Conservation (phyloP, 2,797 vertebrate genomes). For the Margarornis squamiger region DNA sequence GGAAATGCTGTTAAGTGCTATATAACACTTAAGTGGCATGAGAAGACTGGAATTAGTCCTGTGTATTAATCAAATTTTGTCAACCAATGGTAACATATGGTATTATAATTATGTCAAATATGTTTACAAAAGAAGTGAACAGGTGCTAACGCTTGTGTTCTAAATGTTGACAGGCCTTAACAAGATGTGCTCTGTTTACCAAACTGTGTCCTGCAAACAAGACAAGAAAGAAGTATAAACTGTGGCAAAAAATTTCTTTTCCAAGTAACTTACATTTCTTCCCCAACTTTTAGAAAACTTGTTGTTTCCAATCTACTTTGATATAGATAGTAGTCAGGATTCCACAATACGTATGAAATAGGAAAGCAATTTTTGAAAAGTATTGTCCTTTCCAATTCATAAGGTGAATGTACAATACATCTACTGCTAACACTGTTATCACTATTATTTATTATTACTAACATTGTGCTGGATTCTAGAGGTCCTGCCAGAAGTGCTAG, state of each 20-base stretch:
- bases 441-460: not conserved
- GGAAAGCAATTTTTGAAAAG: not conserved
- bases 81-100: slow-evolving; percentile 27
- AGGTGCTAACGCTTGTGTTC: slow-evolving; percentile 3
- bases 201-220: not conserved
- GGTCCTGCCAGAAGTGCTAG: not conserved
- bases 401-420: not conserved
- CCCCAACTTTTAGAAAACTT: not conserved
- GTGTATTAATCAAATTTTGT: slow-evolving; percentile 19
- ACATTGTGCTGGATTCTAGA: not conserved
- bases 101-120: slow-evolving; percentile 41
- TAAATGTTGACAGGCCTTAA: slow-evolving; percentile 19
- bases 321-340: not conserved
- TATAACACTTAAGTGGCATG: not conserved
- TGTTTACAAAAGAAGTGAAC: slow-evolving; percentile 29
- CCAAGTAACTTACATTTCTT: not conserved
- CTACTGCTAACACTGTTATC: not conserved
- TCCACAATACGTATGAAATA: not conserved
- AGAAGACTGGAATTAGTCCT: not conserved
- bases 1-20: not conserved
- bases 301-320: not conserved
- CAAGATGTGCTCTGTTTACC: not conserved
- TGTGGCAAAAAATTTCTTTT: not conserved
- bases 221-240: not conserved
- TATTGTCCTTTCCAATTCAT: not conserved